Conservation (phyloP, 2,113 vertebrate species). For the Poeciliopsis occidentalis region DNA sequence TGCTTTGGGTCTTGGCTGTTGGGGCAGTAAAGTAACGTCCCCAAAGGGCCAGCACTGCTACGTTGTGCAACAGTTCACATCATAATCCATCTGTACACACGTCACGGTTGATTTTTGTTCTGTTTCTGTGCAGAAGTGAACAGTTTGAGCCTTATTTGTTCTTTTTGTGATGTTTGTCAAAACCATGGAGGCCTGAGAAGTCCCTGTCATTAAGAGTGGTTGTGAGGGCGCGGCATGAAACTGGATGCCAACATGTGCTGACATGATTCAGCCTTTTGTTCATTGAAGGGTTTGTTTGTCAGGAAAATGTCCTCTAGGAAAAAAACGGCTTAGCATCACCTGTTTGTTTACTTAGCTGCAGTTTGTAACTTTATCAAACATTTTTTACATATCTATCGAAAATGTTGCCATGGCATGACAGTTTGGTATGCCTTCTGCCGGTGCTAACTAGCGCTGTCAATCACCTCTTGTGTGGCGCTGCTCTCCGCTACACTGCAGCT, state of each 20-base stretch:
- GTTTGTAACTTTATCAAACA: too few species aligned
- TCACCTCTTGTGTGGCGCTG: too few species aligned
- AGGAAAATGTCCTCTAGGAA: slow-evolving; percentile 38
- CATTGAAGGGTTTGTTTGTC: slow-evolving; percentile 50
- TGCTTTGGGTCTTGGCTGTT: slow-evolving; percentile 60
- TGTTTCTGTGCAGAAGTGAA: slow-evolving; percentile 25
- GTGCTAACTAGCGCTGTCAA: too few species aligned
- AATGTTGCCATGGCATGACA: too few species aligned
- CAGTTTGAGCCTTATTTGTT: slow-evolving; percentile 39
- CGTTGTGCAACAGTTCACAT: slow-evolving; percentile 57
- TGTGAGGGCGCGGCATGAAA: slow-evolving; percentile 74
- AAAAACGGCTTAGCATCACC: slow-evolving; percentile 13
- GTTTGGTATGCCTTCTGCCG: too few species aligned
- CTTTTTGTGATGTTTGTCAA: slow-evolving; percentile 34
- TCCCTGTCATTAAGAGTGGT: slow-evolving; percentile 54
- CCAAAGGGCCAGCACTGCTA: slow-evolving; percentile 44
- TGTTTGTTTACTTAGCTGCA: slow-evolving; percentile 1
- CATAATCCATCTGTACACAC: slow-evolving; percentile 56
- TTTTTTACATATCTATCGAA: too few species aligned
- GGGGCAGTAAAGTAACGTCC: slow-evolving; percentile 43
- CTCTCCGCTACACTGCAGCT: too few species aligned
- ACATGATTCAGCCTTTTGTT: slow-evolving; percentile 66
- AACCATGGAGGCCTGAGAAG: slow-evolving; percentile 54
- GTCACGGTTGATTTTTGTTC: slow-evolving; percentile 60
- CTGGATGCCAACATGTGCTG: slow-evolving; percentile 67